phyloP scores from a whole-genome alignment of 2,797 vertebrate genomes.

The Tiaroga cobitis region DNA sequence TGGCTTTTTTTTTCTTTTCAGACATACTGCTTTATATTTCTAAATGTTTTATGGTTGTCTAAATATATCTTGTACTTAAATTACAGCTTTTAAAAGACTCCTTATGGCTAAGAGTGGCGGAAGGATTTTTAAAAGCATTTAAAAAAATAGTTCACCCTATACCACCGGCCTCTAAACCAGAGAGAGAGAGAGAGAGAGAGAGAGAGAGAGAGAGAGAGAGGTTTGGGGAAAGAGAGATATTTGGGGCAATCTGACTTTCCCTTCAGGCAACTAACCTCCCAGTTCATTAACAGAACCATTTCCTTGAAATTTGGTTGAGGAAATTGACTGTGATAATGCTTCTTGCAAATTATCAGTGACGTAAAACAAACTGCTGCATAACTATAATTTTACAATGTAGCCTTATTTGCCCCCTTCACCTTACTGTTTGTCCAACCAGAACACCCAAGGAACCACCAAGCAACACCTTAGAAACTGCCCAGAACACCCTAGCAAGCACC shows the following conservation, averaged over 20 bases:
- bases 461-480: not conserved
- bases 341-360: slow-evolving; percentile 27
- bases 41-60: slow-evolving; percentile 29
- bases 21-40: slow-evolving; percentile 20
- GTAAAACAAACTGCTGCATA: slow-evolving; percentile 9
- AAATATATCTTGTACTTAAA: slow-evolving; percentile 47
- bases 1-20: slow-evolving; percentile 13
- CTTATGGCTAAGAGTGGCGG: slow-evolving; percentile 24
- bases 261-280: slow-evolving; percentile 46
- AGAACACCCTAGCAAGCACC: no score
- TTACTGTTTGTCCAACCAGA: not conserved
- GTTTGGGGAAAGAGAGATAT: slow-evolving; percentile 22
- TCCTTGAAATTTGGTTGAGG: slow-evolving; percentile 58
- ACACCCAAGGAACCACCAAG: not conserved
- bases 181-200: not conserved
- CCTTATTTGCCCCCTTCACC: not conserved
- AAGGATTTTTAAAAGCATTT: slow-evolving; percentile 48
- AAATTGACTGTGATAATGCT: slow-evolving; percentile 59
- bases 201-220: not conserved
- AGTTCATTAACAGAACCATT: slow-evolving; percentile 59
- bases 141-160: slow-evolving; percentile 39
- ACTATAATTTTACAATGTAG: not conserved
- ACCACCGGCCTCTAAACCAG: slow-evolving; percentile 25
- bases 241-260: slow-evolving; percentile 40
- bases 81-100: slow-evolving; percentile 48